Evolutionary conservation across 2,113 vertebrate species (phyloP).

Genomic region (Cacatua alba): DNA sequence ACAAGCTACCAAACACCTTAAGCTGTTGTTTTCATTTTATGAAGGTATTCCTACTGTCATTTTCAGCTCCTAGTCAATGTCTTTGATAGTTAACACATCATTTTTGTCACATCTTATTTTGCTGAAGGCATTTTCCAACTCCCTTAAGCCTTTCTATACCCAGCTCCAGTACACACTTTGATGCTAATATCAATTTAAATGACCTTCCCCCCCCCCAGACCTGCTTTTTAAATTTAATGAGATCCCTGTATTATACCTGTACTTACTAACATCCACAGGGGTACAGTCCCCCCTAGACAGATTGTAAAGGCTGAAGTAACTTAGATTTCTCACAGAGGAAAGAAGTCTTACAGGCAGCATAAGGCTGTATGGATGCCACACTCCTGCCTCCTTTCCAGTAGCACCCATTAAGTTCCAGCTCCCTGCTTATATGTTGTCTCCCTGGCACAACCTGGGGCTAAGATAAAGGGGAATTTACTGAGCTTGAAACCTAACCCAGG

Average conservation of each 20-base stretch:
- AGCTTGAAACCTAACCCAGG: not conserved
- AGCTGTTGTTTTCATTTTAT: slow-evolving; percentile 58
- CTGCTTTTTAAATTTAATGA: slow-evolving; percentile 36
- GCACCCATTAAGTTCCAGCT: not conserved
- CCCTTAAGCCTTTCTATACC: slow-evolving; percentile 37
- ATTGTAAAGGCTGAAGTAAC: not conserved
- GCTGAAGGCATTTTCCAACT: slow-evolving; percentile 51
- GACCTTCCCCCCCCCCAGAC: not conserved
- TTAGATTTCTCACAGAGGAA: not conserved
- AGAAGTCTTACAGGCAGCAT: not conserved
- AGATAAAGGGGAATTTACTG: not conserved
- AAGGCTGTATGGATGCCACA: rapidly evolving
- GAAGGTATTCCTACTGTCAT: slow-evolving; percentile 57
- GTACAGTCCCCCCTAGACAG: not conserved
- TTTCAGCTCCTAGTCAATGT: slow-evolving; percentile 52
- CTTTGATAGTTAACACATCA: slow-evolving; percentile 69
- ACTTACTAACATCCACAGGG: not conserved
- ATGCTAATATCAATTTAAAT: slow-evolving; percentile 56
- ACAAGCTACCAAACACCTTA: slow-evolving; percentile 45
- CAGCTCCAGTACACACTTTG: not conserved
- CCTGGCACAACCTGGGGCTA: not conserved
- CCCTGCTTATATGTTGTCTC: not conserved
- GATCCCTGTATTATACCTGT: not conserved
- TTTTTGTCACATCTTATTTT: slow-evolving; percentile 66
- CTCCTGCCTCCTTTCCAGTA: not conserved